phyloP scores from a whole-genome alignment of 2,797 vertebrate genomes.

The Lophius americanus region DNA sequence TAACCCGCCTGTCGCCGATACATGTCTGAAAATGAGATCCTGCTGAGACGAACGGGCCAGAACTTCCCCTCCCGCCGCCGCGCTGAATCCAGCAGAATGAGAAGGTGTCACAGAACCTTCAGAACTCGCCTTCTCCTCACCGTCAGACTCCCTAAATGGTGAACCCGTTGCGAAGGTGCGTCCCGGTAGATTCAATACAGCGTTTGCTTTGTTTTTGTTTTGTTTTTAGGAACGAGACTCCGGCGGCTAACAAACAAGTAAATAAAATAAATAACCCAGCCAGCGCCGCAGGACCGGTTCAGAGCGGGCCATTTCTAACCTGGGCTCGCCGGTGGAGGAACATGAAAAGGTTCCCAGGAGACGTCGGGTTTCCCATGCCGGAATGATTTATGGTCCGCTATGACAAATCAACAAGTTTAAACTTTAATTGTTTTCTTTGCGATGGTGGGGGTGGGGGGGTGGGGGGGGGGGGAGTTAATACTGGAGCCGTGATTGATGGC shows the following conservation, averaged over 20 bases:
- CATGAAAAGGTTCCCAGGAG: slow-evolving; percentile 66
- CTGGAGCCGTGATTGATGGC: slow-evolving; percentile 80
- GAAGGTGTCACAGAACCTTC: slow-evolving; percentile 37
- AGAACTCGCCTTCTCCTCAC: slow-evolving; percentile 17
- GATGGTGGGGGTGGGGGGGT: slow-evolving; percentile 65
- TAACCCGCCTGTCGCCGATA: slow-evolving; percentile 32
- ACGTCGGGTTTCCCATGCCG: slow-evolving; percentile 75
- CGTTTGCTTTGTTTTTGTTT: no score
- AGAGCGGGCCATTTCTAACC: slow-evolving; percentile 67
- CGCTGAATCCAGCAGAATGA: slow-evolving; percentile 38
- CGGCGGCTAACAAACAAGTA: slow-evolving; percentile 45
- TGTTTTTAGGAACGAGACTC: slow-evolving; percentile 6
- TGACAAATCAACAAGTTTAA: slow-evolving; percentile 87
- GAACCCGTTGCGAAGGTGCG: no score
- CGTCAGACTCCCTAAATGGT: no score
- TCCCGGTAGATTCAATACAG: no score
- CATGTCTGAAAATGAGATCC: slow-evolving; percentile 57
- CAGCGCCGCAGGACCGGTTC: slow-evolving; percentile 42
- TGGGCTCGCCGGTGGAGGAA: slow-evolving; percentile 67
- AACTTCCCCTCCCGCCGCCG: slow-evolving; percentile 40
- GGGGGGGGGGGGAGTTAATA: slow-evolving; percentile 82
- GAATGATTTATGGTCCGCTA: slow-evolving; percentile 81
- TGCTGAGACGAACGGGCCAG: slow-evolving; percentile 56
- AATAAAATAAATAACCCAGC: slow-evolving; percentile 47
- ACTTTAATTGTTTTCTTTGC: slow-evolving; percentile 87